A percentile compares a stretch with the other conserved stretches of the same genome.
These are phyloP conservation scores for Thaumetopoea pityocampa DNA, from an alignment of 1,140 invertebrate species.

Conservation along the genomic window DNA sequence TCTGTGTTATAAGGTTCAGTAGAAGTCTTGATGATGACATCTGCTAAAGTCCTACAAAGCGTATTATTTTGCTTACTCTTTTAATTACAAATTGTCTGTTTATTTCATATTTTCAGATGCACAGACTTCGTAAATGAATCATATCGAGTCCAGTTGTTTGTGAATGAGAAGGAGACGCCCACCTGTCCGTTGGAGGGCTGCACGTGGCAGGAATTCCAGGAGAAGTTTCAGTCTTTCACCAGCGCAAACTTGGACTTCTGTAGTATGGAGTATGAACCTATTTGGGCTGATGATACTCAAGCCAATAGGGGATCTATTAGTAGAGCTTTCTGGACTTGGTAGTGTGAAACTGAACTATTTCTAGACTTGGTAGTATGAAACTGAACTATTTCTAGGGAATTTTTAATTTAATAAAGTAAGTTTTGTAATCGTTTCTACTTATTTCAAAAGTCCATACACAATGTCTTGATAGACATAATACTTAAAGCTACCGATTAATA, in stretches of 20 bases:
- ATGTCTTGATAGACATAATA: too few species aligned
- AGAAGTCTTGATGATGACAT: too few species aligned
- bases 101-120: slow-evolving; percentile 32
- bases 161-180: slow-evolving; percentile 39
- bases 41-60: too few species aligned
- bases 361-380: not conserved
- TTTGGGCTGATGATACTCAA: not conserved
- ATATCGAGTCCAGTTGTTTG: slow-evolving; percentile 41
- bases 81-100: too few species aligned
- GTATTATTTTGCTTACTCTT: too few species aligned
- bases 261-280: slow-evolving; percentile 20
- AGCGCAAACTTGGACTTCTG: slow-evolving; percentile 43
- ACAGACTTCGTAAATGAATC: slow-evolving; percentile 21
- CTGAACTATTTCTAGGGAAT: too few species aligned
- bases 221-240: slow-evolving; percentile 34
- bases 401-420: too few species aligned
- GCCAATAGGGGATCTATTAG: not conserved
- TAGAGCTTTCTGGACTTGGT: not conserved
- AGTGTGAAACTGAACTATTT: too few species aligned
- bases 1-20: too few species aligned
- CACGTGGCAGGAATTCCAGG: slow-evolving; percentile 42
- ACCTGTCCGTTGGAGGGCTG: slow-evolving; percentile 50
- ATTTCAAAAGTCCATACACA: too few species aligned
- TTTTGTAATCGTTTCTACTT: too few species aligned
- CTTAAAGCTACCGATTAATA: too few species aligned